phyloP scores from a whole-genome alignment of 1,140 invertebrate genomes.

The Cephus cinctus region DNA sequence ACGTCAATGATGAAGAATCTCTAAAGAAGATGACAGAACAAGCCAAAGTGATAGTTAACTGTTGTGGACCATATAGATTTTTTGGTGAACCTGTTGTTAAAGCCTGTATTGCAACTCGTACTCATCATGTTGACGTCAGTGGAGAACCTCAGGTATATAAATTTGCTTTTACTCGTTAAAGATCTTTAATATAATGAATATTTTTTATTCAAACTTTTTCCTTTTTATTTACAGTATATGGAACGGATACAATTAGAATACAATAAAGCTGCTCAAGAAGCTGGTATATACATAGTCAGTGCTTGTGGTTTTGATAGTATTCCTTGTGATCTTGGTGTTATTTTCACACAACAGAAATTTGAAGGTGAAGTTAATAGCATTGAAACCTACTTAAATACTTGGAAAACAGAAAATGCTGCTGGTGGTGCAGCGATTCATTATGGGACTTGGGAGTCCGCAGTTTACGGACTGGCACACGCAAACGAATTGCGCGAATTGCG shows the following conservation, averaged over 20 bases:
- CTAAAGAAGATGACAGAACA: constrained; percentile 73
- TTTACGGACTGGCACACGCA: constrained; percentile 68
- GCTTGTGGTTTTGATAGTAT: constrained; percentile 91
- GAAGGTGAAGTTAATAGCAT: constrained; percentile 70
- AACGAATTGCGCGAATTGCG: constrained; percentile 65
- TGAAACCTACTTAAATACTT: constrained; percentile 66
- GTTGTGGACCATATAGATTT: constrained; percentile 86
- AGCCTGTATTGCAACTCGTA: constrained; percentile 77
- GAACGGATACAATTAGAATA: constrained; percentile 84
- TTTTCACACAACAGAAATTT: constrained; percentile 74
- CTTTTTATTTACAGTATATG: constrained; percentile 67
- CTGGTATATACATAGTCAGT: constrained; percentile 79
- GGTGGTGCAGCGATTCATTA: constrained; percentile 62
- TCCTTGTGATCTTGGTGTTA: constrained; percentile 80
- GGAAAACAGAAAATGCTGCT: constrained; percentile 35
- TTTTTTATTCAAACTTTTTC: constrained; percentile 5
- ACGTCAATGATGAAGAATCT: constrained; percentile 71
- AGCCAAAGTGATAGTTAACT: constrained; percentile 78
- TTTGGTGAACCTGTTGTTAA: constrained; percentile 91
- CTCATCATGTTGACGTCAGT: constrained; percentile 89
- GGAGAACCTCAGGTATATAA: constrained; percentile 75
- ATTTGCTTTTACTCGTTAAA: constrained; percentile 10
- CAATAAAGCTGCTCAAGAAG: constrained; percentile 72
- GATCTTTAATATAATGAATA: constrained; percentile 1
- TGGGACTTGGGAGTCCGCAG: constrained; percentile 80